Percentiles rank a stretch among this genome's conserved stretches.
Evolutionary conservation across 2,888 invertebrate species (phyloP).

Genomic region (Standfussiana lucernea): DNA sequence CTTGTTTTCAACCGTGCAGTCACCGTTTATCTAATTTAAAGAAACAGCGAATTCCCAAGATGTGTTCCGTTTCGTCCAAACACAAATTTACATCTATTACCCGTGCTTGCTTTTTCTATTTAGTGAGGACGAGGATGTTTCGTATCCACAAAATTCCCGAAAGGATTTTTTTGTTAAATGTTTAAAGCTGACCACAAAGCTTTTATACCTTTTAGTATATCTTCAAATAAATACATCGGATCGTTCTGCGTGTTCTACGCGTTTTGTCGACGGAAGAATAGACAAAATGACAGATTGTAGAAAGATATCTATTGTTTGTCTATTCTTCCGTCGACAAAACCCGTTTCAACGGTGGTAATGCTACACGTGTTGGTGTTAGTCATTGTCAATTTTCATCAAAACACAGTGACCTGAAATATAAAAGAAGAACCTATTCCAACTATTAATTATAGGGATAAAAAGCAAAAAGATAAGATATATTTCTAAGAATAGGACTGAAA

Average conservation of each 20-base stretch:
- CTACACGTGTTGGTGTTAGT: no score
- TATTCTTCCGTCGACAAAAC: no score
- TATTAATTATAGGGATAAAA: neutral
- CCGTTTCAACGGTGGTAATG: no score
- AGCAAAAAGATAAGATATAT: neutral
- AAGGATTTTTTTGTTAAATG: conserved; percentile 1
- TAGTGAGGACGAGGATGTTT: conserved; percentile 19
- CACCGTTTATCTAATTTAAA: conserved; percentile 52
- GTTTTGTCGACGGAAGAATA: no score
- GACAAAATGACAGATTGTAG: no score
- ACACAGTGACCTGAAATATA: neutral
- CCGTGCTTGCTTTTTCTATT: conserved; percentile 48
- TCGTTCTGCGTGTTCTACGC: no score
- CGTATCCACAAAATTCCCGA: conserved; percentile 3
- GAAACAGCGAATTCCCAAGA: conserved; percentile 41
- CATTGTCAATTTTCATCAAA: neutral
- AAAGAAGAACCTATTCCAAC: neutral
- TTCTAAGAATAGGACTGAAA: conserved; percentile 13
- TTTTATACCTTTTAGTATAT: neutral
- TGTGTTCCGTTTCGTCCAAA: conserved; percentile 47
- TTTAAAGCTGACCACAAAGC: neutral
- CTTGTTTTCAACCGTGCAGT: conserved; percentile 33
- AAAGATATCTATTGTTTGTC: no score
- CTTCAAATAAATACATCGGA: conserved; percentile 16
- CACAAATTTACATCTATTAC: conserved; percentile 51